These are phyloP conservation scores for Athalia cordata DNA, from an alignment of 2,888 invertebrate genomes.

Conservation along the genomic window DNA sequence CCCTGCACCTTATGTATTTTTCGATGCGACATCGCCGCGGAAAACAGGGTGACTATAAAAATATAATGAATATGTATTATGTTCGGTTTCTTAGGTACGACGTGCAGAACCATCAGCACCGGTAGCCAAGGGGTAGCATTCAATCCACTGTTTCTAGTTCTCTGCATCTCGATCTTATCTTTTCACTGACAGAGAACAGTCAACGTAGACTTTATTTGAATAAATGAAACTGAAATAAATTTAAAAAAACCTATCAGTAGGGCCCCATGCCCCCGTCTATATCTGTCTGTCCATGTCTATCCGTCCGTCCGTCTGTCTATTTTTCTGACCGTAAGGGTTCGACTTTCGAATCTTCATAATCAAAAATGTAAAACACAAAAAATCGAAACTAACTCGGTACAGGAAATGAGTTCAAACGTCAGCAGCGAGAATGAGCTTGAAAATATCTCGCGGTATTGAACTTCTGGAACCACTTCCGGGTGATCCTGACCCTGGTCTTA, in stretches of 20 bases:
- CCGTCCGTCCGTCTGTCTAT: neutral
- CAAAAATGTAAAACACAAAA: too few species aligned
- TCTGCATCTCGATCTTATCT: constrained; percentile 30
- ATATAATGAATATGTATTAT: constrained; percentile 34
- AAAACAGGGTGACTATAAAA: neutral
- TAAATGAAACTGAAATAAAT: constrained; percentile 29
- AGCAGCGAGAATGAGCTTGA: too few species aligned
- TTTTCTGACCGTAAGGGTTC: neutral
- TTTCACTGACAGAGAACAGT: constrained; percentile 42
- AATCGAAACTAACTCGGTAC: too few species aligned
- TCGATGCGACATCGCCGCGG: neutral
- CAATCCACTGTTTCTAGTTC: constrained; percentile 24
- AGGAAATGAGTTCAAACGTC: too few species aligned
- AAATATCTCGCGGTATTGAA: too few species aligned
- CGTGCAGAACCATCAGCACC: neutral
- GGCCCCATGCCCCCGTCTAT: neutral
- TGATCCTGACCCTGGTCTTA: too few species aligned
- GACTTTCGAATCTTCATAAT: too few species aligned
- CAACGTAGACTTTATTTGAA: constrained; percentile 38
- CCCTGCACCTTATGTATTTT: neutral
- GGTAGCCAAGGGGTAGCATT: constrained; percentile 36
- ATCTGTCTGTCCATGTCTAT: too few species aligned
- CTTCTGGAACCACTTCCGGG: too few species aligned
- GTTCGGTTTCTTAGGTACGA: constrained; percentile 22
- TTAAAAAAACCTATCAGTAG: neutral